Percentiles rank a stretch among this genome's conserved stretches.
phyloP scores from a whole-genome alignment of 2,797 vertebrate species.

The Hippopotamyrus pictus region DNA sequence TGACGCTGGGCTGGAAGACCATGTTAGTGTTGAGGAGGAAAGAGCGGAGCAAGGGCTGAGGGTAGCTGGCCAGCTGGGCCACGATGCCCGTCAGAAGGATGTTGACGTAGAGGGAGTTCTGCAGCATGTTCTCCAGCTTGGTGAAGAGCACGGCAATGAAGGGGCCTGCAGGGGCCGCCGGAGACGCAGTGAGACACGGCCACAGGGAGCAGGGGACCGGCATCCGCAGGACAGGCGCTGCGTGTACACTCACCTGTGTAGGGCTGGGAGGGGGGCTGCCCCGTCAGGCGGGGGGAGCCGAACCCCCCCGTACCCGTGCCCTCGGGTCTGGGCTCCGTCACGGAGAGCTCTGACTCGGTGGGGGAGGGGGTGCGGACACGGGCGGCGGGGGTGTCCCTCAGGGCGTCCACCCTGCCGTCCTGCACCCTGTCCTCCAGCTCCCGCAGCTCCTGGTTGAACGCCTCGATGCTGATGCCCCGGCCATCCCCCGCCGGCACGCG shows the following conservation, averaged over 20 bases:
- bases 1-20: slow-evolving; percentile 98
- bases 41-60: slow-evolving; percentile 92
- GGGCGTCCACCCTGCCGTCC: slow-evolving; percentile 41
- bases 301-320: slow-evolving; percentile 51
- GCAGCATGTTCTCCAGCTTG: slow-evolving; percentile 95
- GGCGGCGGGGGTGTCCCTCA: slow-evolving; percentile 53
- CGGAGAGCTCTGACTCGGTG: slow-evolving; percentile 43
- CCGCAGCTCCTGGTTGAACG: slow-evolving; percentile 77
- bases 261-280: slow-evolving; percentile 71
- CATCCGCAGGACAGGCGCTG: not conserved
- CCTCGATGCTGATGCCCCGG: slow-evolving; percentile 73
- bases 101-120: slow-evolving; percentile 95
- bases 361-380: slow-evolving; percentile 49
- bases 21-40: slow-evolving; percentile 98
- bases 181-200: slow-evolving; percentile 30
- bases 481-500: slow-evolving; percentile 58
- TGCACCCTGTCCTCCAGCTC: slow-evolving; percentile 71
- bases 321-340: slow-evolving; percentile 39
- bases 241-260: slow-evolving; percentile 73
- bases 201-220: not conserved
- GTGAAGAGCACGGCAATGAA: slow-evolving; percentile 85
- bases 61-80: slow-evolving; percentile 87
- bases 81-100: slow-evolving; percentile 90
- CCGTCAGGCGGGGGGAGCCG: slow-evolving; percentile 69
- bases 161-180: slow-evolving; percentile 63